Evolutionary conservation across 2,888 invertebrate species (phyloP).

Genomic region (Petrophora chlorosata): DNA sequence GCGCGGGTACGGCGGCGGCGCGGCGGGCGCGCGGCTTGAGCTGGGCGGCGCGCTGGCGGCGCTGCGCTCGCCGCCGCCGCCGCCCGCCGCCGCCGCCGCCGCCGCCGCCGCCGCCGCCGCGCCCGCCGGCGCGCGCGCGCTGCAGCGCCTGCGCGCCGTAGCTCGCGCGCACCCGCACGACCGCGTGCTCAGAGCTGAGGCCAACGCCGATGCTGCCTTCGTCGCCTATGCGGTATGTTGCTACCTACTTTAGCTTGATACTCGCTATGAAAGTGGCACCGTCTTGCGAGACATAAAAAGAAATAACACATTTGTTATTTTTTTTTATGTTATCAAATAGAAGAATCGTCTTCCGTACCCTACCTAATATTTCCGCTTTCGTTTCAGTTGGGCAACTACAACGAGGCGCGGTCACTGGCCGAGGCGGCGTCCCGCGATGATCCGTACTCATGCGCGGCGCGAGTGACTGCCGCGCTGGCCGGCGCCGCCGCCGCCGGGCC

Average conservation of each 20-base stretch:
- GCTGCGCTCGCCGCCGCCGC: conserved; percentile 84
- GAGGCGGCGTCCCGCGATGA: conserved; percentile 71
- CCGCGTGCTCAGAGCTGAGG: conserved; percentile 70
- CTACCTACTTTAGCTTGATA: too few relatives aligned
- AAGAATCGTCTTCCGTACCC: too few relatives aligned
- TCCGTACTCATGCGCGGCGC: conserved; percentile 74
- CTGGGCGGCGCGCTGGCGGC: conserved; percentile 93
- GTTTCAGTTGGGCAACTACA: conserved; percentile 66
- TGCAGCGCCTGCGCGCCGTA: conserved; percentile 70
- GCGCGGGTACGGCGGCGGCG: conserved; percentile 93
- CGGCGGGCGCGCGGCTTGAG: conserved; percentile 91
- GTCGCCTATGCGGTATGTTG: conserved; percentile 76
- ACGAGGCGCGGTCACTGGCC: conserved; percentile 64
- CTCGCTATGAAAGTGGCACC: too few relatives aligned
- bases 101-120: conserved; percentile 65
- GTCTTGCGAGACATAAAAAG: too few relatives aligned
- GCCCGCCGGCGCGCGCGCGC: conserved; percentile 49
- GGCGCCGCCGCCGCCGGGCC: conserved; percentile 31
- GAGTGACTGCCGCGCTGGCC: conserved; percentile 61
- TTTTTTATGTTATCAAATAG: too few relatives aligned
- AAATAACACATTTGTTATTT: too few relatives aligned
- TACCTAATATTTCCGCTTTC: too few relatives aligned
- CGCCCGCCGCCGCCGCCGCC: conserved; percentile 47
- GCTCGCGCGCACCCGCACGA: conserved; percentile 73
- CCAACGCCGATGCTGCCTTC: conserved; percentile 76